Conservation (phyloP, 37 sponge, comb jelly and placozoan genomes). For the Amphimedon queenslandica region DNA sequence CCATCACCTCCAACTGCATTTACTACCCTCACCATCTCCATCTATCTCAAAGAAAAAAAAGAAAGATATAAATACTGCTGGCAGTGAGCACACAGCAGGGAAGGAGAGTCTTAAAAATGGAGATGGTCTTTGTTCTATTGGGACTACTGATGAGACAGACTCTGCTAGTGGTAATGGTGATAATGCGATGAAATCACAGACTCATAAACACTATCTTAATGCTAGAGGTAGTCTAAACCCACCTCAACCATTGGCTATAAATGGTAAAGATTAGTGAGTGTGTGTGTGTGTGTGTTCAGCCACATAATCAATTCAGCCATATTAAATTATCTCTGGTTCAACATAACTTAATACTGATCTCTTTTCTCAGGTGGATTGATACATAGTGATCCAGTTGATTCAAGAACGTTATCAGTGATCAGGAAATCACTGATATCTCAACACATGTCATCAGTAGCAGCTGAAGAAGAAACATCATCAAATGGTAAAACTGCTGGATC, state of each 20-base stretch:
- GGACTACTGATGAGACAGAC: no score
- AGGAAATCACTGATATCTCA: constrained; percentile 7
- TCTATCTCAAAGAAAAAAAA: not conserved
- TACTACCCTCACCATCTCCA: constrained; percentile 7
- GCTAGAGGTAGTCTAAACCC: not conserved
- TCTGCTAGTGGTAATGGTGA: no score
- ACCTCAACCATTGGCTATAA: not conserved
- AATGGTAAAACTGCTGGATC: no score
- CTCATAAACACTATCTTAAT: no score
- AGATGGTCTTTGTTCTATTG: no score
- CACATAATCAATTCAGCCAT: not conserved
- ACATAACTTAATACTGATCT: no score
- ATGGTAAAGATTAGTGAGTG: constrained; percentile 14
- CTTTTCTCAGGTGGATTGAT: constrained; percentile 29
- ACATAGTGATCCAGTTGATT: constrained; percentile 36
- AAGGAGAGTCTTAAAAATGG: no score
- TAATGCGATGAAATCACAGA: no score
- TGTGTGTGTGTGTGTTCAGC: not conserved
- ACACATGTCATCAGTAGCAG: not conserved
- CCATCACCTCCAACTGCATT: constrained; percentile 63
- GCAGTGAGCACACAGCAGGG: no score
- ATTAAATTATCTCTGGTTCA: no score
- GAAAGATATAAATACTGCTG: no score
- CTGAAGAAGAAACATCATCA: not conserved
- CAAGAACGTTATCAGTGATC: constrained; percentile 36